These are phyloP conservation scores for Engystomops pustulosus DNA, from an alignment of 2,113 vertebrate species.

Conservation along the genomic window DNA sequence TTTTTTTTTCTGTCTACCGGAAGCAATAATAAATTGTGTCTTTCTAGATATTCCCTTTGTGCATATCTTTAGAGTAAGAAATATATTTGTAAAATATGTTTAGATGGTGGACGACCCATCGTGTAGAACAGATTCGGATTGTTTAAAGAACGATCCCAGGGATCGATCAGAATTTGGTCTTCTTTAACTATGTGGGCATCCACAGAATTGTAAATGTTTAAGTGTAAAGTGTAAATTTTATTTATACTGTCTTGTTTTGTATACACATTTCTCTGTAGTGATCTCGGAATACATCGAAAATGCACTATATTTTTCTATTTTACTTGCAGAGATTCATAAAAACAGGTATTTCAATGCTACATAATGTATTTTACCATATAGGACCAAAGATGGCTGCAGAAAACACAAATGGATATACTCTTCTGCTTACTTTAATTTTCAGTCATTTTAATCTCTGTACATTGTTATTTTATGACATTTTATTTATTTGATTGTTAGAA, in stretches of 20 bases:
- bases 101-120: constrained; percentile 75
- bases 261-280: constrained; percentile 94
- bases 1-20: constrained; percentile 67
- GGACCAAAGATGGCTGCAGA: constrained; percentile 98
- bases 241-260: constrained; percentile 97
- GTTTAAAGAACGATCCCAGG: constrained; percentile 84
- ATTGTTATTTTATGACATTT: constrained; percentile 82
- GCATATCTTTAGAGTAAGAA: constrained; percentile 73
- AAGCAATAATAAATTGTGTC: constrained; percentile 81
- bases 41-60: constrained; percentile 66
- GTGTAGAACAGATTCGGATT: constrained; percentile 88
- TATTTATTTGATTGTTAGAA: constrained; percentile 96
- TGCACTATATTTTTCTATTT: constrained; percentile 99
- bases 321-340: constrained; percentile 90
- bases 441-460: constrained; percentile 87
- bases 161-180: constrained; percentile 78
- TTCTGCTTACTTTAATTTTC: constrained; percentile 62
- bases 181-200: constrained; percentile 80
- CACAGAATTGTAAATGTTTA: constrained; percentile 93
- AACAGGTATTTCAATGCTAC: constrained; percentile 94
- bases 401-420: constrained; percentile 80
- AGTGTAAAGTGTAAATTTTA: constrained; percentile 99
- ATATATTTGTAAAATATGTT: constrained; percentile 74
- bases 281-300: constrained; percentile 98
- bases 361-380: constrained; percentile 94